Base-by-base conservation (phyloP, 1,140 invertebrate genomes). In the Drosophila sproati region DNA sequence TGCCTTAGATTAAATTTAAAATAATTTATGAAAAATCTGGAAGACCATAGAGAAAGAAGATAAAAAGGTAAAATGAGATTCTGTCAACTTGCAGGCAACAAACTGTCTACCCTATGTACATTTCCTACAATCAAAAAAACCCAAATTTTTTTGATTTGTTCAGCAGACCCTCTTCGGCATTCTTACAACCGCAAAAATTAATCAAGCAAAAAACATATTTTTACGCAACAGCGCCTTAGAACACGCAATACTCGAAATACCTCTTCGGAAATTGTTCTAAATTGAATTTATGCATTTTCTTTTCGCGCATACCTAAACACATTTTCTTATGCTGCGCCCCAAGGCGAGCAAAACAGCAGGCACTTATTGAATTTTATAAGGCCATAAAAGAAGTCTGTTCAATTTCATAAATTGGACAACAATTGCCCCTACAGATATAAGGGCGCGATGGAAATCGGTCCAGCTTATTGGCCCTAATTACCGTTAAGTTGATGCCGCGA, bases 341-440 rank as follows among this genome's bases (percentile, higher is more conserved):
- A 51, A 45, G 52, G 39, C 6, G 10, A 34, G 10, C 28, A 57
- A 12, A 64, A 45, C 63, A 73, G 57, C 39, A 37, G 64, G 78
- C 61, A 69, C 61, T 81, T 81, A 85, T 81, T 77, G 62, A 81
- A 85, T 68, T 85, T 82, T 81, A 85, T 85, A 51, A 66, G 64
- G 55, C 34, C 64, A 70, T 85, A 64, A 85, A 85, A 69, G 67
- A 77, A 74, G 56, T 63, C 73, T 73, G 70, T 62, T 87, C 82
- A 86, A 86, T 85, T 85, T 85, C 78, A 78, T 75, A 85, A 86
- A 85, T 85, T 86, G 74, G 35, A 75, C 39, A 86, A 85, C 86
- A 85, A 86, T 85, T 85, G 82, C 73, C 50, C 54, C 28, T 41
- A 61, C 61, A 69, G 63, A 41, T 37, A 5, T 3, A 28, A 20